Evolutionary conservation across 2,797 vertebrate genomes (phyloP).

Genomic region (Manis javanica): DNA sequence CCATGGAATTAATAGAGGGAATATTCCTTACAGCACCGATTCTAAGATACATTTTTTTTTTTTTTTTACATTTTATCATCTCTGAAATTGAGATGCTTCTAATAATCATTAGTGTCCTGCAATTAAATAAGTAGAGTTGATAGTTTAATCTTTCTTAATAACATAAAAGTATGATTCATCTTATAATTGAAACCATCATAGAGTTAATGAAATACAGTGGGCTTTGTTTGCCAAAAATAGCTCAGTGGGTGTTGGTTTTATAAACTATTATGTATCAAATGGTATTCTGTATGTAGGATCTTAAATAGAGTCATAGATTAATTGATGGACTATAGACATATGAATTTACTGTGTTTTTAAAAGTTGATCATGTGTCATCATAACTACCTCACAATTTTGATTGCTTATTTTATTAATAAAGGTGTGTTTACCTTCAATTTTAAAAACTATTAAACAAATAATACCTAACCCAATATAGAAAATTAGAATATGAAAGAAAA

Average conservation of each 20-base stretch:
- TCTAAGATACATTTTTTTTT: neutral
- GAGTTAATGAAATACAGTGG: neutral
- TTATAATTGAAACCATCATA: neutral
- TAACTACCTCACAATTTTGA: neutral
- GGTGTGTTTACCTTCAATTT: neutral
- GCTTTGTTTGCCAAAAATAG: neutral
- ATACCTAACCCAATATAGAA: neutral
- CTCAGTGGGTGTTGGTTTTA: neutral
- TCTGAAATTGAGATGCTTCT: neutral
- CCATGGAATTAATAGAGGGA: neutral
- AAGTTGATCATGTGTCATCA: neutral
- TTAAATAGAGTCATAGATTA: neutral
- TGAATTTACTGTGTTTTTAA: neutral
- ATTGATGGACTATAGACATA: neutral
- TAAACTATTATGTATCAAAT: neutral
- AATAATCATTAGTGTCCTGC: neutral
- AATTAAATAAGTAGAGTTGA: neutral
- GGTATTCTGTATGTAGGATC: neutral
- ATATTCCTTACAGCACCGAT: neutral
- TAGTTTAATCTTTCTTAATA: neutral
- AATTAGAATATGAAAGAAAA: neutral
- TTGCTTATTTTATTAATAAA: neutral
- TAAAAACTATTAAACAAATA: neutral
- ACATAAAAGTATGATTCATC: neutral
- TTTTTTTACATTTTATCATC: neutral